A percentile compares a stretch with the other conserved stretches of the same genome.
These are phyloP conservation scores for Acanthopleura granulata DNA, from an alignment of 2,888 invertebrate genomes.

Conservation along the genomic window DNA sequence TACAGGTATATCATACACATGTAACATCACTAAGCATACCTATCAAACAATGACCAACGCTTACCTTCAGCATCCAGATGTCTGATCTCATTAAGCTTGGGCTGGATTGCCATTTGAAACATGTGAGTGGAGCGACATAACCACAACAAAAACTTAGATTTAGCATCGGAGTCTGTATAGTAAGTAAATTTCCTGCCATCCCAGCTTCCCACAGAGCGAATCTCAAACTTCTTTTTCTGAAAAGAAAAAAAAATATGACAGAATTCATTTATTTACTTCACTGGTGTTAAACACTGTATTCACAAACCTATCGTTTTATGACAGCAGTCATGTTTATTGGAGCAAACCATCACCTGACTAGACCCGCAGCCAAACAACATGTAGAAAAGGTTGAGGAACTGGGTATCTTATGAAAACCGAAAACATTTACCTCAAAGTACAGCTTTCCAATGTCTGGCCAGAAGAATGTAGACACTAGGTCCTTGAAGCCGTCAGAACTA, in stretches of 20 bases:
- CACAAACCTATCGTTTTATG: too few species aligned
- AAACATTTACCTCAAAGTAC: constrained; percentile 83
- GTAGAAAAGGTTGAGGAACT: too few species aligned
- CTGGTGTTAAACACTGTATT: too few species aligned
- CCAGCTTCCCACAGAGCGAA: constrained; percentile 83
- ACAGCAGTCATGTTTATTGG: too few species aligned
- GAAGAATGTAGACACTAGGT: constrained; percentile 82
- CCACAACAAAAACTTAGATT: constrained; percentile 89
- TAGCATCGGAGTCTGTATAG: constrained; percentile 92
- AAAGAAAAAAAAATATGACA: constrained; percentile 35
- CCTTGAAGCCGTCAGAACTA: constrained; percentile 66
- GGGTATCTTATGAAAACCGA: too few species aligned
- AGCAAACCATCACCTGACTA: too few species aligned
- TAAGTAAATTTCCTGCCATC: constrained; percentile 78
- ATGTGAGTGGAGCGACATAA: constrained; percentile 93
- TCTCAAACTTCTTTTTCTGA: constrained; percentile 94
- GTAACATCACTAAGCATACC: too few species aligned
- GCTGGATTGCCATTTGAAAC: constrained; percentile 90
- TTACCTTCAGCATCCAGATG: constrained; percentile 85
- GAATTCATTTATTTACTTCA: too few species aligned
- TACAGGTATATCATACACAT: too few species aligned
- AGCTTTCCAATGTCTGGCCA: constrained; percentile 97
- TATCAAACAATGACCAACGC: neutral
- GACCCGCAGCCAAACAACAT: too few species aligned
- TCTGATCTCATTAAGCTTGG: constrained; percentile 85